Conservation (phyloP, 2,797 vertebrate species). For the Megalops cyprinoides region DNA sequence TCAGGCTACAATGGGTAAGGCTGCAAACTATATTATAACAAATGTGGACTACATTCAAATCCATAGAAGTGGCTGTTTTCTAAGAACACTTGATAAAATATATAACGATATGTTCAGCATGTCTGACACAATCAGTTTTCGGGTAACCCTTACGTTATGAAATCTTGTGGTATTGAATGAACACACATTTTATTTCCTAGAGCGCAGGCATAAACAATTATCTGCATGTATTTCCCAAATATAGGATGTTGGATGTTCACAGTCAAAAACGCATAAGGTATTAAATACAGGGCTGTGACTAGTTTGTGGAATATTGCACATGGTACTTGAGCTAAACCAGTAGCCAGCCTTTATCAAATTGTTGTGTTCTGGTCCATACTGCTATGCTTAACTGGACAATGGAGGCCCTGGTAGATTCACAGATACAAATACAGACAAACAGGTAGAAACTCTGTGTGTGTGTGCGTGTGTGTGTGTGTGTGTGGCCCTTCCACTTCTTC, state of each 20-base stretch:
- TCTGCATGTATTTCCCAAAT: not conserved
- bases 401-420: slow-evolving; percentile 15
- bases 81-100: not conserved
- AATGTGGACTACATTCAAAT: not conserved
- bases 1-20: too few relatives aligned
- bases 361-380: not conserved
- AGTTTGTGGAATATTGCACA: not conserved
- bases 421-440: slow-evolving; percentile 19
- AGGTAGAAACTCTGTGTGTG: not conserved
- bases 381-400: slow-evolving; percentile 3
- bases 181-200: not conserved
- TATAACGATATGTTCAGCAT: not conserved
- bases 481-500: not conserved
- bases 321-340: not conserved
- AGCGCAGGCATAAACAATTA: not conserved
- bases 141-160: too few relatives aligned
- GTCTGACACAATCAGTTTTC: not conserved
- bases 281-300: not conserved
- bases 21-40: not conserved
- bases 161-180: not conserved
- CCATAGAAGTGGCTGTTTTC: not conserved
- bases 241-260: not conserved
- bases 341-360: not conserved
- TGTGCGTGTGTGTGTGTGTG: slow-evolving; percentile 4
- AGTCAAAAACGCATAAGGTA: not conserved